Evolutionary conservation across 1,140 invertebrate genomes (phyloP), one percentile per base, ranked within the genome.

Genomic region (Panonychus citri): DNA sequence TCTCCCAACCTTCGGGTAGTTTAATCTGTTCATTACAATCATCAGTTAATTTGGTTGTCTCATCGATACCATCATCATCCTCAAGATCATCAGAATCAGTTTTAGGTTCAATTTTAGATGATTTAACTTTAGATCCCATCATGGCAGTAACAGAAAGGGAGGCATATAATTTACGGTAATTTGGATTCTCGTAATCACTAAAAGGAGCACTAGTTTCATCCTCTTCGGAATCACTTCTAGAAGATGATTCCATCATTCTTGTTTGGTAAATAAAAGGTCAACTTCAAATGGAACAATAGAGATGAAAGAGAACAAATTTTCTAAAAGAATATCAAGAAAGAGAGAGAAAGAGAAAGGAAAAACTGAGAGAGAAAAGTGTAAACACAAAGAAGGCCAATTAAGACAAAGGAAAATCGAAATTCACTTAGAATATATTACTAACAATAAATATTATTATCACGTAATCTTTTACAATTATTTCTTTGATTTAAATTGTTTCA

Each of bases 1-100:
- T 83, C 70, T 91, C 85, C 87, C 87, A 91, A 2, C 87, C 87
- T 1, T 79, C 74, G 1, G 86, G 86, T 60, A 90, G 39, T 30
- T 53, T 37, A n/a, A n/a, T n/a, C n/a, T n/a, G n/a, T n/a, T n/a
- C n/a, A 8, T 27, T 53, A 15, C 12, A 12, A 21, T 54, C 53
- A n/a, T 46, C n/a, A 1, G 24, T 30, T 7, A 34, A 12, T 12
- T 12, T 34, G 5, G 30, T 34, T 7, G 30, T 34, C 12, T 34
- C 30, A 34, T 34, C 30, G 12, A 12, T 12, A 7, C 30, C 56
- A 34, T 30, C 24, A 26, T 43, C 50, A 34, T 59, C 53, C n/a
- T 10, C 24, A 12, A 46, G 25, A 26, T 48, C 27, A 28, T 54
- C 27, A 12, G 21, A 15, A 25, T 42, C 17, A 40, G 24, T 39